Percentiles rank a stretch among this genome's conserved stretches.
Evolutionary conservation across 2,113 vertebrate genomes (phyloP).

Genomic region (Periophthalmodon schlosseri): DNA sequence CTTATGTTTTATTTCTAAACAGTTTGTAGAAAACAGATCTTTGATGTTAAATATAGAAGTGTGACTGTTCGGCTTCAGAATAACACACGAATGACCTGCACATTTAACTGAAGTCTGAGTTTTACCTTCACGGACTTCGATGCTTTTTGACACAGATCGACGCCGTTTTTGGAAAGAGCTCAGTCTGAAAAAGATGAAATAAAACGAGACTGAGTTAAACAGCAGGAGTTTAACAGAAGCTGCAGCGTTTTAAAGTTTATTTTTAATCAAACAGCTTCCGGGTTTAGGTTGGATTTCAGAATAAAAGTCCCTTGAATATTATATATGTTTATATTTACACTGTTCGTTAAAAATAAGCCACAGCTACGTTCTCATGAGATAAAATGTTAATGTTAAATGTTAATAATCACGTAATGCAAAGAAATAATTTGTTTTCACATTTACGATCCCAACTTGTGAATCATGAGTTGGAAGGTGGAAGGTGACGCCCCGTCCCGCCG

Average conservation of each 20-base stretch:
- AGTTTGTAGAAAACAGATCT: not conserved
- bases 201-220: not conserved
- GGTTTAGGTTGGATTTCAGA: not conserved
- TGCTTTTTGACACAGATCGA: not conserved
- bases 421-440: not conserved
- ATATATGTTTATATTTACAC: too few species aligned
- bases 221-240: not conserved
- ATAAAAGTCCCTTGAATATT: slow-evolving; percentile 2
- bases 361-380: not conserved
- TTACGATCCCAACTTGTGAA: not conserved
- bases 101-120: not conserved
- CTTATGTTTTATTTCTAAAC: not conserved
- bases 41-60: not conserved
- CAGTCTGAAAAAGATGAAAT: not conserved
- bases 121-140: not conserved
- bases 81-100: not conserved
- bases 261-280: not conserved
- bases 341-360: not conserved
- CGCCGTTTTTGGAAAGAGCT: not conserved
- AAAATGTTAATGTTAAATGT: not conserved
- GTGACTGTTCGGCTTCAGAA: not conserved
- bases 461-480: too few species aligned
- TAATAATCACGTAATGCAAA: not conserved
- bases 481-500: too few species aligned
- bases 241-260: not conserved